Evolutionary conservation across 1,140 invertebrate genomes (phyloP).

Genomic region (Drosophila albomicans): DNA sequence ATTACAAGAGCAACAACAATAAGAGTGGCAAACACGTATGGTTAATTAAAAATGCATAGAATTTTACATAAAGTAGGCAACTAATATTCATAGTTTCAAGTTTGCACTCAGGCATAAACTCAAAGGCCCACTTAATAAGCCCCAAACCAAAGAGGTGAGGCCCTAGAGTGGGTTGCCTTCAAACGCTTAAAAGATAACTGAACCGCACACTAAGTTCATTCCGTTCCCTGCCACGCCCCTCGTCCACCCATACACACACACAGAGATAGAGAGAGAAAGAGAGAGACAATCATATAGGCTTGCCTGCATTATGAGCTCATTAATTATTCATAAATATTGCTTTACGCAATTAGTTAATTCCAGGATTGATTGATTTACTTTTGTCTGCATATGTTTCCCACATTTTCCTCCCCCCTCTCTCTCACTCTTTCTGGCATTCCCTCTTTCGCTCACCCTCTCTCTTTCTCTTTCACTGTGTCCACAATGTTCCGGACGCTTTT

Average conservation of each 20-base stretch:
- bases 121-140: constrained; percentile 49
- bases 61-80: constrained; percentile 65
- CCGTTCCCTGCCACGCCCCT: neutral
- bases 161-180: constrained; percentile 16
- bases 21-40: constrained; percentile 11
- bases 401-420: neutral
- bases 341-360: constrained; percentile 78
- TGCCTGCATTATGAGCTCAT: constrained; percentile 67
- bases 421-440: neutral
- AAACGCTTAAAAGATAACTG: constrained; percentile 57
- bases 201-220: constrained; percentile 42
- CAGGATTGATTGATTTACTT: constrained; percentile 73
- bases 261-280: neutral
- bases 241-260: neutral
- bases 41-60: constrained; percentile 65
- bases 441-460: constrained; percentile 5
- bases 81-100: constrained; percentile 66
- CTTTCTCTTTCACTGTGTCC: constrained; percentile 24
- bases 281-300: constrained; percentile 1
- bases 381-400: constrained; percentile 54
- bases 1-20: constrained; percentile 35
- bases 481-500: constrained; percentile 25
- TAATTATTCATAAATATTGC: constrained; percentile 81
- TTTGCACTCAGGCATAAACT: constrained; percentile 52
- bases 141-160: constrained; percentile 19